Base-by-base conservation (phyloP, 2,888 invertebrate genomes). In the Drosophila paramelanica region DNA sequence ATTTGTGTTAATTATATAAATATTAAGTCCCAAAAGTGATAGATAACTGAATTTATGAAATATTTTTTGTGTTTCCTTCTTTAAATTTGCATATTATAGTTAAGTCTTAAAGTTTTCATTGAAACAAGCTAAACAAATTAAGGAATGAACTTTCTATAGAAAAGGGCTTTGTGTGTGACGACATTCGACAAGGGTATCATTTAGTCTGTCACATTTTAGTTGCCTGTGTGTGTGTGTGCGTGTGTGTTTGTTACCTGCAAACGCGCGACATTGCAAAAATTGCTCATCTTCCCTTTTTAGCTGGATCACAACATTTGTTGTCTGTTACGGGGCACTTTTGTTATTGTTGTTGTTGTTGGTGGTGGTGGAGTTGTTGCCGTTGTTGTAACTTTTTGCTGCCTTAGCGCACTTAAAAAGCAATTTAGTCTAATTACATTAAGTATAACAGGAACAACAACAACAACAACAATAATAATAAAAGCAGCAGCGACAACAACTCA, bases 351-450 rank as follows among this genome's bases (percentile, higher is more conserved):
- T 52, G 39, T 56, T 53, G 58, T 43, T 46, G 23, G 14, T 36
- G 33, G 14, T 46, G 23, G 17, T 36, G 33, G 14, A 47, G 13
- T 41, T 27, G 36, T 43, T 43, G 33, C 49, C 49, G 49, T 43
- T 49, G 52, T 60, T 71, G 67, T 57, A 72, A 56, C 42, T 55
- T 76, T 62, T 71, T 78, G 78, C 78, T 81, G 78, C 78, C 42
- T 80, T 73, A 71, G 60, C 80, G 81, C 84, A 87, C 89, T 85
- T 89, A 85, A 85, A 85, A 85, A 85, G 85, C 89, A 88, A 85
- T 85, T 85, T 85, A 83, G 77, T 87, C 89, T 88, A 85, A 88
- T 85, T 82, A 88, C 89, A 87, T 84, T 88, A 88, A 86, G 89
- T 86, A 64, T 67, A 75, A 47, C 56, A 73, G 47, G 6, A 67